phyloP scores from a whole-genome alignment of 2,797 vertebrate species.

The Alauda arvensis region DNA sequence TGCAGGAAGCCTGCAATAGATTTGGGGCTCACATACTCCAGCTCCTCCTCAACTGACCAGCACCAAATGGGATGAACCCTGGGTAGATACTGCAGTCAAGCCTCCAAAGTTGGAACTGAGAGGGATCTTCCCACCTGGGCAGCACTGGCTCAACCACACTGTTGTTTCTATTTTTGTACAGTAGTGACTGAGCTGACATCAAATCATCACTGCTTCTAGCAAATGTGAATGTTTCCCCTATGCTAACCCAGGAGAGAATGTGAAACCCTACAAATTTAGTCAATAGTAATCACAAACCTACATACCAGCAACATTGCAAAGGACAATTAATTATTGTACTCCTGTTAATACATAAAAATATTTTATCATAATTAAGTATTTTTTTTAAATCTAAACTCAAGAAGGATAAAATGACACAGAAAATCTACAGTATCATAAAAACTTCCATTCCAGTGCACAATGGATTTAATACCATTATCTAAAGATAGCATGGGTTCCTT shows the following conservation, averaged over 20 bases:
- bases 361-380: not conserved
- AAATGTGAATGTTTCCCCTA: not conserved
- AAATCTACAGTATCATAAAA: slow-evolving; percentile 13
- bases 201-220: not conserved
- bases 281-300: not conserved
- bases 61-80: accelerated
- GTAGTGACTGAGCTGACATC: not conserved
- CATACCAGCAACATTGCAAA: not conserved
- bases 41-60: not conserved
- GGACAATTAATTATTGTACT: not conserved
- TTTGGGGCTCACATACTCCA: not conserved
- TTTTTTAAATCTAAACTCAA: not conserved
- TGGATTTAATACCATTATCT: slow-evolving; percentile 27
- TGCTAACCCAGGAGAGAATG: not conserved
- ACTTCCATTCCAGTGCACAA: not conserved
- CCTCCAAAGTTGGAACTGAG: accelerated
- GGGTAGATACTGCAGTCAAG: not conserved
- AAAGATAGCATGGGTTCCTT: slow-evolving; percentile 8
- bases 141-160: not conserved
- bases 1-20: not conserved
- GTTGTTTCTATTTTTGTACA: not conserved
- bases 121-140: not conserved
- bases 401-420: not conserved
- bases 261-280: not conserved
- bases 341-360: not conserved